These are phyloP conservation scores for Pseudorhombus dupliciocellatus DNA, from an alignment of 2,113 vertebrate species.

Conservation along the genomic window DNA sequence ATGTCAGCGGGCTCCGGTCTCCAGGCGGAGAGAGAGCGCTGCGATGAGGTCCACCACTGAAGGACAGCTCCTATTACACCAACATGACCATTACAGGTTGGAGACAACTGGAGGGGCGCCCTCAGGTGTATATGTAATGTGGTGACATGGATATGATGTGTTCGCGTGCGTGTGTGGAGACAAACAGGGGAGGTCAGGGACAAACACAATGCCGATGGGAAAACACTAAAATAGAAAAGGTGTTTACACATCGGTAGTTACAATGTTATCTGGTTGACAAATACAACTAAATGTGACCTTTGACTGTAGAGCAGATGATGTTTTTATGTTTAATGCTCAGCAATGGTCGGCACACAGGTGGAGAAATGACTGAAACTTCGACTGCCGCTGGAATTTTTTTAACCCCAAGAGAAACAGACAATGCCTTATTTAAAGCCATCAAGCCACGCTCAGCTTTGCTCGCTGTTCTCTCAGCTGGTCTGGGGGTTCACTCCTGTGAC, in stretches of 20 bases:
- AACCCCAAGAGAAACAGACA: slow-evolving; percentile 12
- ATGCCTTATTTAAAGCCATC: slow-evolving; percentile 27
- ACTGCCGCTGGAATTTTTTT: slow-evolving; percentile 27
- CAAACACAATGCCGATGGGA: neutral
- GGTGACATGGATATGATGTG: slow-evolving; percentile 15
- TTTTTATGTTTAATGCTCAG: too few relatives aligned
- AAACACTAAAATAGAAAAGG: neutral
- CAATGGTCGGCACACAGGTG: slow-evolving; percentile 21
- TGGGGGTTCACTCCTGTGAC: slow-evolving; percentile 26
- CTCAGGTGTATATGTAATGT: slow-evolving; percentile 2
- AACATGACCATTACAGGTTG: slow-evolving; percentile 8
- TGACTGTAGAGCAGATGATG: slow-evolving; percentile 3
- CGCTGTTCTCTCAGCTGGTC: slow-evolving; percentile 51
- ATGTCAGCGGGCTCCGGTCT: slow-evolving; percentile 49
- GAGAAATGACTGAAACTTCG: slow-evolving; percentile 23
- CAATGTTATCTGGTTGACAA: neutral
- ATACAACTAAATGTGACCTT: slow-evolving; percentile 15
- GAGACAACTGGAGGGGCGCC: slow-evolving; percentile 9
- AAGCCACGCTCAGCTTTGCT: slow-evolving; percentile 17
- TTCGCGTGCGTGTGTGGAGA: neutral
- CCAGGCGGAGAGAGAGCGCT: slow-evolving; percentile 60
- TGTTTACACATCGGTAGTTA: slow-evolving; percentile 5
- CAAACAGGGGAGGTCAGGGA: neutral
- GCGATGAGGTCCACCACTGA: slow-evolving; percentile 49
- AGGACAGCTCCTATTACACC: slow-evolving; percentile 46